A percentile compares a stretch with the other conserved stretches of the same genome.
These are phyloP conservation scores for Poecilia picta DNA, from an alignment of 2,797 vertebrate genomes.

Conservation along the genomic window DNA sequence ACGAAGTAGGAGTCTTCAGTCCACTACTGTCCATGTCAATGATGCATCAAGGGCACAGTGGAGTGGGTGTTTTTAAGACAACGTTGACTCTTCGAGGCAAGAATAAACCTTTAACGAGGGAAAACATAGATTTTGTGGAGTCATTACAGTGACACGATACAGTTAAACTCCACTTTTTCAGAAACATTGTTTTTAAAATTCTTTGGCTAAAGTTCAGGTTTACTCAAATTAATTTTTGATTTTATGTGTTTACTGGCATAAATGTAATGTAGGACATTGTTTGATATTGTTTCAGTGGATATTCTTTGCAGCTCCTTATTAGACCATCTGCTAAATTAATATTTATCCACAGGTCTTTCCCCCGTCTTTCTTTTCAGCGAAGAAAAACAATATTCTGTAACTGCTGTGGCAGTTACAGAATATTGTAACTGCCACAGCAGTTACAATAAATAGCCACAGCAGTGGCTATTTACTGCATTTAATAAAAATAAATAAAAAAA, in stretches of 20 bases:
- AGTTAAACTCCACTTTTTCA: not conserved
- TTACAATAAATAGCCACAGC: too few species aligned
- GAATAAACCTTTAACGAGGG: constrained; percentile 1
- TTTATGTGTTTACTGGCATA: not conserved
- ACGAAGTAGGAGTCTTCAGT: constrained; percentile 41
- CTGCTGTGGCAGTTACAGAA: too few species aligned
- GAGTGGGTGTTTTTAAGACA: constrained; percentile 15
- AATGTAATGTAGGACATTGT: not conserved
- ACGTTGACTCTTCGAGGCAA: constrained; percentile 8
- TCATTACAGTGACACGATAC: not conserved
- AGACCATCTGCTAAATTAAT: not conserved
- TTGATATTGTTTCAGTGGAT: not conserved
- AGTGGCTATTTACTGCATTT: not conserved
- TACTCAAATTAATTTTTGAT: not conserved
- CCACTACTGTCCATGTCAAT: constrained; percentile 35
- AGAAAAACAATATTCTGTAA: not conserved
- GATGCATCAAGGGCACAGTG: constrained; percentile 27
- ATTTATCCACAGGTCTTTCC: not conserved
- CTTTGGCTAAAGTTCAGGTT: not conserved
- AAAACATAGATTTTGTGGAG: not conserved
- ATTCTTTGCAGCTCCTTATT: not conserved
- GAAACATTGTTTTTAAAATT: not conserved
- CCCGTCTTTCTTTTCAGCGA: not conserved
- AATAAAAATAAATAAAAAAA: not conserved
- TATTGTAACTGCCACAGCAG: too few species aligned